These are phyloP conservation scores for Leptopterna dolabrata DNA, from an alignment of 2,888 invertebrate species.

Conservation along the genomic window DNA sequence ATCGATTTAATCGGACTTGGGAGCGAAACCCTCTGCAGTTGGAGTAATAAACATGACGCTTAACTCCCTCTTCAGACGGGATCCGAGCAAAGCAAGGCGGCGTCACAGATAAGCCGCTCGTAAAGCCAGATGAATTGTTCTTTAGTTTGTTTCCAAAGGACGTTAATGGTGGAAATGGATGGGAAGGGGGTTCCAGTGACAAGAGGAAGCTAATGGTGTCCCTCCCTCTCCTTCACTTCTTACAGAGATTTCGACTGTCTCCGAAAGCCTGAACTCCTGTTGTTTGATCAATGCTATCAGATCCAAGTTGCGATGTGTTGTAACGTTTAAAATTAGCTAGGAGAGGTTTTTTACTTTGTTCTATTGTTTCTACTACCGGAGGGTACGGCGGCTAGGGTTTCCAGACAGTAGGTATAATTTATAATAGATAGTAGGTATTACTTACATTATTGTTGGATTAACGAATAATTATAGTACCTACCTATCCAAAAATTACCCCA, in stretches of 20 bases:
- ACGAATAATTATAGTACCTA: too few relatives aligned
- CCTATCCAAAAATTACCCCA: too few relatives aligned
- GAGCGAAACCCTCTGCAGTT: too few relatives aligned
- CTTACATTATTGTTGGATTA: too few relatives aligned
- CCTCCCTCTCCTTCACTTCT: not conserved
- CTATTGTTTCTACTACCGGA: too few relatives aligned
- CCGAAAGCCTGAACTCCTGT: not conserved
- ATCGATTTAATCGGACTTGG: not conserved
- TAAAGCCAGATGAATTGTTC: constrained; percentile 3
- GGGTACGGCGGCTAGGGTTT: too few relatives aligned
- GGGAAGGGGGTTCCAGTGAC: not conserved
- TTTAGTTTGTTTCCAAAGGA: not conserved
- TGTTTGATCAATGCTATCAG: not conserved
- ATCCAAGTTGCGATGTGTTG: not conserved
- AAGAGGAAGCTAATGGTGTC: not conserved
- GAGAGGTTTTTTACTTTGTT: too few relatives aligned
- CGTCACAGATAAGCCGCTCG: not conserved
- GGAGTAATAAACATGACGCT: not conserved
- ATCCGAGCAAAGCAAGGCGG: not conserved
- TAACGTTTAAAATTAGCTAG: too few relatives aligned
- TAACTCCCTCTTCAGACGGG: not conserved
- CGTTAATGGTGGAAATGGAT: not conserved
- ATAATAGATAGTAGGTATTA: too few relatives aligned
- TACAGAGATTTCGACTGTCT: not conserved
- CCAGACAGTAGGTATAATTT: too few relatives aligned